Evolutionary conservation across 2,113 vertebrate species (phyloP).

Genomic region (Ceuthmochares aereus): DNA sequence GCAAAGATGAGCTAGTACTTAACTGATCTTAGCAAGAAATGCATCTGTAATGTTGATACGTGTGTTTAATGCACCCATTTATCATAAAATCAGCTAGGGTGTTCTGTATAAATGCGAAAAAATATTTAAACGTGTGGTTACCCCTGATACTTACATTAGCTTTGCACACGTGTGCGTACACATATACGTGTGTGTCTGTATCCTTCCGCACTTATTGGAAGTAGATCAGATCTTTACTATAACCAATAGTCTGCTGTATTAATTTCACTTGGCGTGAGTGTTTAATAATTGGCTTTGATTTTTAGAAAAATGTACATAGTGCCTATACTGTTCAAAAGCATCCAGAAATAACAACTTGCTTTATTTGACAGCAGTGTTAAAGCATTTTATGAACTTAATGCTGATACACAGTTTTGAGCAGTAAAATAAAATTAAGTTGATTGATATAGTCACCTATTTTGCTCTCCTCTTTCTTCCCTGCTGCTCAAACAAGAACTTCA

Average conservation of each 20-base stretch:
- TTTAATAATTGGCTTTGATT: neutral
- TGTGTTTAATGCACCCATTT: neutral
- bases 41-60: fast-evolving
- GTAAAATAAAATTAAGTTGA: neutral
- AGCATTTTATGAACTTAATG: neutral
- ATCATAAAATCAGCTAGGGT: neutral
- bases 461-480: neutral
- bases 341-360: neutral
- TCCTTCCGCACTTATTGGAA: neutral
- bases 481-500: neutral
- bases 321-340: neutral
- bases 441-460: neutral
- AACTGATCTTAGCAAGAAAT: neutral
- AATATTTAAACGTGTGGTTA: neutral
- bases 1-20: neutral
- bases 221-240: neutral
- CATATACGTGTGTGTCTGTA: fast-evolving
- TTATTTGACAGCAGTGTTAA: neutral
- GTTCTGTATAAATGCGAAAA: neutral
- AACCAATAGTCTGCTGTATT: neutral
- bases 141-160: neutral
- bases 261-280: neutral
- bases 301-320: neutral
- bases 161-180: neutral
- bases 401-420: neutral